Evolutionary conservation across 1,140 invertebrate species (phyloP), one percentile per base, ranked within the genome.

Genomic region (Pissodes strobi): DNA sequence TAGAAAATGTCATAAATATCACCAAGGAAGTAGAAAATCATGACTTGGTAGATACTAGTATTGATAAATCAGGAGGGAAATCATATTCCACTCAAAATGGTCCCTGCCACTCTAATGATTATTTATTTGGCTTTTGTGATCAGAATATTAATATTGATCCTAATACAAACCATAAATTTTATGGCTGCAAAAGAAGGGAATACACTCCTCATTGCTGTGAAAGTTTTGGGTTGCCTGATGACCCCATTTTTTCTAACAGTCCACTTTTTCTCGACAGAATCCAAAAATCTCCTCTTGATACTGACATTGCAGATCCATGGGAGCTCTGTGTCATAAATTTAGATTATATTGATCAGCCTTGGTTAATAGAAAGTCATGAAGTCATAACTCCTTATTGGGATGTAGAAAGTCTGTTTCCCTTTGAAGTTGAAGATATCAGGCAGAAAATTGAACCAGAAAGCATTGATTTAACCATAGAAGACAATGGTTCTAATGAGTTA

Each of bases 331-430:
- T 51, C 23, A 8, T 65, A 19, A 27, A 51, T 27, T 43, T 58
- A 15, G 23, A 58, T 25, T 18, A 56, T 41, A 30, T 65, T 13
- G 17, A 65, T 30, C 10, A 52, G 15, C 63, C 63, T 4, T 65
- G 53, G 53, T 45, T 65, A 37, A 34, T 59, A 17, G 53, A 58
- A 3, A 27, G 30, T 21, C 48, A 38, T 13, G 38, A 52, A 23
- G 63, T 65, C 5, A 48, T 55, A 58, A 65, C 63, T 9, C 63
- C 53, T n/a, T 59, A 51, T 52, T 59, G 45, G 17, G 13, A 59
- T 46, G n/a, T 57, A 23, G 62, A 64, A 18, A 57, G 52, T 38
- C 37, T 64, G 21, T 39, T 64, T 12, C 27, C 52, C 2, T 56
- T 56, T 39, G 45, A 56, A 4, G 12, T 45, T 30, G 51, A 55